Evolutionary conservation across 1,140 invertebrate species (phyloP).

Genomic region (Pachypeltis micranthus): DNA sequence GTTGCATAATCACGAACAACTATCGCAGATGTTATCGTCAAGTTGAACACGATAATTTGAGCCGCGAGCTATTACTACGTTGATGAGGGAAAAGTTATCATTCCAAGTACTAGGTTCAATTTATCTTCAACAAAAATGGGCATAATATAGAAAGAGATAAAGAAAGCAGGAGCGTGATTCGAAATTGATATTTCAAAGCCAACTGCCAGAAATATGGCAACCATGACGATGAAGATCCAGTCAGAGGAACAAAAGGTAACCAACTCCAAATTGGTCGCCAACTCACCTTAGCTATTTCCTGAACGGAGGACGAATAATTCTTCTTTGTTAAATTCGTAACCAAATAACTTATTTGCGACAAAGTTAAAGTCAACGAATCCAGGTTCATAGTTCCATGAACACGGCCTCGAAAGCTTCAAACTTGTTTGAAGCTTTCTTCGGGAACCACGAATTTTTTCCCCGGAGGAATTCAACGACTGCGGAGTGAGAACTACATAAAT

Average conservation of each 20-base stretch:
- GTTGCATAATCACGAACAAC: no score
- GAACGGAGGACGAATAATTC: constrained; percentile 78
- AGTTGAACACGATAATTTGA: no score
- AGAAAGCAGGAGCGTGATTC: no score
- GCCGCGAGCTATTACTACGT: no score
- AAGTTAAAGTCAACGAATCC: constrained; percentile 92
- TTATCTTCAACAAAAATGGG: no score
- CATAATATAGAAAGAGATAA: no score
- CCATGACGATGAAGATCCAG: neutral
- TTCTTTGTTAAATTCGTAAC: constrained; percentile 90
- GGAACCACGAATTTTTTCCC: constrained; percentile 48
- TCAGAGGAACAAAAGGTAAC: neutral
- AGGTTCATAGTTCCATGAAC: constrained; percentile 97
- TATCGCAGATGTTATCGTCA: no score
- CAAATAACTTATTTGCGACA: constrained; percentile 94
- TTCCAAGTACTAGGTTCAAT: no score
- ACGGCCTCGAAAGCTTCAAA: constrained; percentile 68
- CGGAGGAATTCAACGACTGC: constrained; percentile 42
- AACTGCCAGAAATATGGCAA: neutral
- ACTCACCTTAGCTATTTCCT: constrained; percentile 65
- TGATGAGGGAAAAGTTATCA: no score
- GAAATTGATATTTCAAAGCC: no score
- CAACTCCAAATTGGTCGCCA: neutral
- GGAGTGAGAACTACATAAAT: constrained; percentile 46
- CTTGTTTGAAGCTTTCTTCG: constrained; percentile 69